Evolutionary conservation across 2,888 invertebrate genomes (phyloP).

Genomic region (Ochropleura plecta): DNA sequence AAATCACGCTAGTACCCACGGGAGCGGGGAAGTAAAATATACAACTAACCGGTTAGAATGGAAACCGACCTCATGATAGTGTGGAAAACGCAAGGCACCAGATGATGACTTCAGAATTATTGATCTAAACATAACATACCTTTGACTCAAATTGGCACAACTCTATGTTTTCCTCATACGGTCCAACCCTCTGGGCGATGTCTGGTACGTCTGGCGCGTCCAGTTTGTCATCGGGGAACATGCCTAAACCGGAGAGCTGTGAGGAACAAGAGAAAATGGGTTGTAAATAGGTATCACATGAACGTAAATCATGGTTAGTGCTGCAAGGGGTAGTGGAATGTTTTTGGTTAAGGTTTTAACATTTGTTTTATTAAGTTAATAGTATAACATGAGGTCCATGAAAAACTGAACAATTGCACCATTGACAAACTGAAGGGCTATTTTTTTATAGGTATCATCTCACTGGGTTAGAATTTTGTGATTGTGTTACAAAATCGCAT

Average conservation of each 20-base stretch:
- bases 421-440: background rate
- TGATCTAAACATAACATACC: conserved; percentile 68
- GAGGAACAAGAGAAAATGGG: conserved; percentile 13
- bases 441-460: background rate
- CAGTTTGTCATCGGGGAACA: conserved; percentile 75
- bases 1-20: too few species aligned
- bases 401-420: background rate
- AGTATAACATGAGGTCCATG: background rate
- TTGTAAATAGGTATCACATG: background rate
- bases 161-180: conserved; percentile 79
- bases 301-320: too few species aligned
- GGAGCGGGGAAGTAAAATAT: background rate
- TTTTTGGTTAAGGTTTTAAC: background rate
- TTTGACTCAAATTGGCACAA: conserved; percentile 83
- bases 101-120: background rate
- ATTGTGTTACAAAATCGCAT: background rate
- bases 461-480: background rate
- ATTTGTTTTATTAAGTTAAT: background rate
- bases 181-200: conserved; percentile 86
- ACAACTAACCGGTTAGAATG: background rate
- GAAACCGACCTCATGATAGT: background rate
- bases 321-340: background rate
- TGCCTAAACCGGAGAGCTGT: conserved; percentile 71
- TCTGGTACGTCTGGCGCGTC: conserved; percentile 81
- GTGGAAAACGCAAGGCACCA: too few species aligned